Evolutionary conservation across 2,797 vertebrate genomes (phyloP), one percentile per base, ranked within the genome.

Genomic region (Acanthurus leucopareius): DNA sequence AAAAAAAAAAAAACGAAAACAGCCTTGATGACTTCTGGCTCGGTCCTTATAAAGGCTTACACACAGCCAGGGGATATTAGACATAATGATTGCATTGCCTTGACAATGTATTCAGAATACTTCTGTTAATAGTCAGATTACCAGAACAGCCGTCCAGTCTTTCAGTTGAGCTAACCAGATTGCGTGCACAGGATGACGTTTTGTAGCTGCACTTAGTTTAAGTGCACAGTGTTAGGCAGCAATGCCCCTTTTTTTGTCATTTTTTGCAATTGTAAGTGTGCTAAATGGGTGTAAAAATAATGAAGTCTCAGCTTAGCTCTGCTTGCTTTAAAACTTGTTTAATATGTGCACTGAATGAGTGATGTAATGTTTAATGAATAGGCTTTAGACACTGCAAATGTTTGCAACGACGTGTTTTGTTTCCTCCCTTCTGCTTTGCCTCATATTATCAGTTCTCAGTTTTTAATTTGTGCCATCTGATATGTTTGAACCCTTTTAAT

Each of bases 321-420:
- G 92, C 93, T 92, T 92, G 93, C 91, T 92, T 93, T 91, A 84
- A 73, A 90, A 84, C 85, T 72, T 77, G 78, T 91, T 91, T 91
- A 92, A 93, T 89, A 92, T 81, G 91, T 95, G 94, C 94, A 95
- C 93, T 96, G 94, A 95, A 89, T 91, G 91, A 94, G 86, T 86
- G 92, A 83, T 86, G 88, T 91, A 86, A 89, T 83, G 79, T 88
- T 93, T 86, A 88, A 92, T 88, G 77, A 94, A 87, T 86, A 82
- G 80, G 88, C 87, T 95, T 94, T 91, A 90, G 95, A 96, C 95
- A 94, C 94, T 93, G 94, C 95, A 95, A 93, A 88, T 47, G 42
- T 94, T 93, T 96, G 95, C 95, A 84, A 95, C 87, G 94, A 94
- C 73, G 65, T 83, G 53, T 25, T 85, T 80, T 77, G 62, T 75